phyloP scores from a whole-genome alignment of 2,113 vertebrate species.

The Leptodactylus fuscus region DNA sequence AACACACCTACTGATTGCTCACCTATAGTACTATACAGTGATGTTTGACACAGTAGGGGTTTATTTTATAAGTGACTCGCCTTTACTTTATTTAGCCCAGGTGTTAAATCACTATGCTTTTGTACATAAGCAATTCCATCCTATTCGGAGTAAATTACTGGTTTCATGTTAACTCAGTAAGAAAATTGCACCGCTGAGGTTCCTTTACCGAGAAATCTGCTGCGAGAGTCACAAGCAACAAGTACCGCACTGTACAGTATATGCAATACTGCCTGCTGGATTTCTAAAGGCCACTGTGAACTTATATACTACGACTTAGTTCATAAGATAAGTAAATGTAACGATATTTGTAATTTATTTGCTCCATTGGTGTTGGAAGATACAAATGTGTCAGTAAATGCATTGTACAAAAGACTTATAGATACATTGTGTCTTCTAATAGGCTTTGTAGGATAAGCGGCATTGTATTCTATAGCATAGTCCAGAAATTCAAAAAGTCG shows the following conservation, averaged over 20 bases:
- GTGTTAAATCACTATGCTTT: neutral
- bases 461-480: no score
- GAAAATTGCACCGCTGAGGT: constrained; percentile 40
- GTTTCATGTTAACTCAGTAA: constrained; percentile 51
- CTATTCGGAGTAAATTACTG: constrained; percentile 37
- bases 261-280: neutral
- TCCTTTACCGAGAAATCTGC: constrained; percentile 36
- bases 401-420: no score
- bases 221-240: neutral
- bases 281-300: neutral
- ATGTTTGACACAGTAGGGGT: neutral
- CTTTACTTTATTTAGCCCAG: constrained; percentile 16
- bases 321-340: neutral
- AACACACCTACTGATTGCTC: no score
- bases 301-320: neutral
- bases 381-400: no score
- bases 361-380: neutral
- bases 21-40: no score
- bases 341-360: neutral
- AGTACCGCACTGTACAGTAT: neutral
- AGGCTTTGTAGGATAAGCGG: no score
- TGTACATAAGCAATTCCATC: constrained; percentile 39
- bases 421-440: no score
- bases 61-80: neutral
- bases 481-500: no score